Conservation (phyloP, 30 jellyfish, hydroid and myxozoan species). For the Turritopsis dohrnii region DNA sequence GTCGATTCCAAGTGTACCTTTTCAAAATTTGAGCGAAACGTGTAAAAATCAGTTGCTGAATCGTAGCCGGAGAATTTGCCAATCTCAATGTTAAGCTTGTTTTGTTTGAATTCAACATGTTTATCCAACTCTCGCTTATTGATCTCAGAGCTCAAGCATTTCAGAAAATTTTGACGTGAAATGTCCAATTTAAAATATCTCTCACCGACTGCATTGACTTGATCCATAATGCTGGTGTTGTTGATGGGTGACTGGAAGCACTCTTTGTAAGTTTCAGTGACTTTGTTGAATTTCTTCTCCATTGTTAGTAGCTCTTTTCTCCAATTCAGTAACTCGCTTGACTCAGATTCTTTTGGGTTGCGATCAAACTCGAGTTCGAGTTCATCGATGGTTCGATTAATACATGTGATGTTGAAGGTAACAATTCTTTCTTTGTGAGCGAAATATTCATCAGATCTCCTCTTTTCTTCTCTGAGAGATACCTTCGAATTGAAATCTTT, state of each 20-base stretch:
- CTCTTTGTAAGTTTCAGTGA: slow-evolving; percentile 1
- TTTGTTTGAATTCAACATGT: not conserved
- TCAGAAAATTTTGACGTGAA: no score
- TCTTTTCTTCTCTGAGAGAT: not conserved
- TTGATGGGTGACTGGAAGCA: not conserved
- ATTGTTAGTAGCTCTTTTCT: not conserved
- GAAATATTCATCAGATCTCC: not conserved
- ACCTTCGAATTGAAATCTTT: not conserved
- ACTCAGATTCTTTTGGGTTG: not conserved
- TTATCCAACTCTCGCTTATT: not conserved
- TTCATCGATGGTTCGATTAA: not conserved
- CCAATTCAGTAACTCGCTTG: not conserved
- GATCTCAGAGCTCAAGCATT: not conserved
- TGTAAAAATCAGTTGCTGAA: not conserved
- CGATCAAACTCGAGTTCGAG: not conserved
- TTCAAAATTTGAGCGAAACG: slow-evolving; percentile 13
- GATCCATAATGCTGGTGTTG: not conserved
- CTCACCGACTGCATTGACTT: not conserved
- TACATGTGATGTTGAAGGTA: not conserved
- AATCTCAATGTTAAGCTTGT: slow-evolving; percentile 8
- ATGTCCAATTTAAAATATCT: not conserved
- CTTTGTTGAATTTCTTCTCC: not conserved
- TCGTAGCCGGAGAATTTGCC: slow-evolving; percentile 13
- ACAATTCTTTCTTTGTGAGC: not conserved
- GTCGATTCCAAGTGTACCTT: slow-evolving; percentile 1